A percentile compares a stretch with the other conserved stretches of the same genome.
Evolutionary conservation across 2,113 vertebrate species (phyloP).

Genomic region (Lathamus discolor): DNA sequence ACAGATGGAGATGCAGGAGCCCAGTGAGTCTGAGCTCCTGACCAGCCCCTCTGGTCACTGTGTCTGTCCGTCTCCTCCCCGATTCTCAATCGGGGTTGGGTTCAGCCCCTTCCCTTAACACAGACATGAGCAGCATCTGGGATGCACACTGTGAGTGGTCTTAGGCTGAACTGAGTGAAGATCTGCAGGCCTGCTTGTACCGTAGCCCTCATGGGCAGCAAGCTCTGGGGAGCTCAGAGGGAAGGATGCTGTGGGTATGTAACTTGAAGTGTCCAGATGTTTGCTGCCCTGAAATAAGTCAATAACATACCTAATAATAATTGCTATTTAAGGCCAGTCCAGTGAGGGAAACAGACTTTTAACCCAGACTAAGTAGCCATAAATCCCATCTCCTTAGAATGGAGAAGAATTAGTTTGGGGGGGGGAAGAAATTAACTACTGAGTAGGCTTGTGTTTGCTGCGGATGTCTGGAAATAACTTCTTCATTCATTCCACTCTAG

Average conservation of each 20-base stretch:
- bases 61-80: not conserved
- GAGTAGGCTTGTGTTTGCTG: not conserved
- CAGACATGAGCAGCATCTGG: not conserved
- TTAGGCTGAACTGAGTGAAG: not conserved
- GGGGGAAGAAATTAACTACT: not conserved
- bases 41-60: not conserved
- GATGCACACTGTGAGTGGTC: not conserved
- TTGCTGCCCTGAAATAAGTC: not conserved
- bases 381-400: not conserved
- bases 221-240: not conserved
- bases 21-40: not conserved
- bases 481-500: not conserved
- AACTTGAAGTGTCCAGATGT: not conserved
- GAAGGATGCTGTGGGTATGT: not conserved
- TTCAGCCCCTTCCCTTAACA: not conserved
- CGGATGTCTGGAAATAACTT: not conserved
- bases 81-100: not conserved
- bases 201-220: rapidly evolving
- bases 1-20: not conserved
- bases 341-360: not conserved
- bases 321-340: not conserved
- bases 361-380: not conserved
- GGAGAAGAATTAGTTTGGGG: not conserved
- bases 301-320: not conserved
- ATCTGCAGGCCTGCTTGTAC: not conserved